Base-by-base conservation (phyloP, 1,140 invertebrate genomes). In the Campoletis sonorensis region DNA sequence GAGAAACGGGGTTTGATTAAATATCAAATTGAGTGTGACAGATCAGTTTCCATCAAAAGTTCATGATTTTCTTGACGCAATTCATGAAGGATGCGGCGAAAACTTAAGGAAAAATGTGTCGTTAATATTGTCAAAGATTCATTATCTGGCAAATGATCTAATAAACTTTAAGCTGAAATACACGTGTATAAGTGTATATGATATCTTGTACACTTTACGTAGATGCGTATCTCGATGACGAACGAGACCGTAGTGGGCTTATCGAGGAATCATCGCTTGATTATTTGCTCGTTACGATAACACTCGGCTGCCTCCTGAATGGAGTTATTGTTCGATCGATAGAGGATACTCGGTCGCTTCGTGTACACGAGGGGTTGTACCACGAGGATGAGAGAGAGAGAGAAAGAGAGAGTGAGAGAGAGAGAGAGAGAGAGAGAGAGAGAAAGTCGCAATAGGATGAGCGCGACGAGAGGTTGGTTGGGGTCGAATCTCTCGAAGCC, bases 231-330 rank as follows among this genome's bases (percentile, higher is more conserved):
- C 23, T 54, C 4, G 73, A 33, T 54, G 73, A 33, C 73, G 49
- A 64, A 64, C 67, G 30, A 58, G 73, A 30, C 16, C 8, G 21
- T 64, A 33, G 54, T 61, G 73, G 73, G 16, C 37, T 78, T 67
- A 78, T 67, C 76, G 76, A 45, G 58, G 76, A 78, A 67, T 78
- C 58, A 78, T 78, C 76, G 33, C 58, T 78, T 78, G 76, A 78
- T 78, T 78, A 78, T 78, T 78, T 78, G 76, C 76, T 78, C 76
- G 54, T 78, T 78, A 78, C 76, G 76, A 78, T 78, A 78, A 64
- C 76, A 78, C 76, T 78, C 76, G 58, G 58, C 16, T 49, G 37
- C 58, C 58, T 78, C 23, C 58, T 45, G 76, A 78, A 78, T 64
- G 61, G 76, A 77, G 73, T 77, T 77, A 78, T 78, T 67, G 58